Conservation (phyloP, 2,888 invertebrate genomes). For the Lithophane semibrunnea region DNA sequence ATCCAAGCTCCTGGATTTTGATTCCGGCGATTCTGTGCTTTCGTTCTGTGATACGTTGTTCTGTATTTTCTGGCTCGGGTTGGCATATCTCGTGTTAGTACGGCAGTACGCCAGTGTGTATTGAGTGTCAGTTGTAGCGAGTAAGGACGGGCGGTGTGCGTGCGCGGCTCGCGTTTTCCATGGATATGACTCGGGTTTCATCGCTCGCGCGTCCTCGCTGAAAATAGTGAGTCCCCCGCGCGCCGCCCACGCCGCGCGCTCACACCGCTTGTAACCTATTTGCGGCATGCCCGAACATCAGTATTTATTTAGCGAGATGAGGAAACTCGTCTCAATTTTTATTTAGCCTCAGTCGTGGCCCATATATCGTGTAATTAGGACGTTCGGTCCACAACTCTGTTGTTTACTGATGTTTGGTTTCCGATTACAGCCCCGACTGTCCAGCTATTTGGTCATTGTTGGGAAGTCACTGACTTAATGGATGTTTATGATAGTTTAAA, state of each 20-base stretch:
- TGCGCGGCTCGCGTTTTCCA: slow-evolving; percentile 70
- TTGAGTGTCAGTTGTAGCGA: slow-evolving; percentile 63
- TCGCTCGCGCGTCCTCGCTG: slow-evolving; percentile 87
- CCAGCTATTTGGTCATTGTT: slow-evolving; percentile 33
- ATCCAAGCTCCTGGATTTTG: slow-evolving; percentile 80
- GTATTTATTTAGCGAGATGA: slow-evolving; percentile 89
- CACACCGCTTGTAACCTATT: slow-evolving; percentile 84
- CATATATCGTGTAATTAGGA: slow-evolving; percentile 84
- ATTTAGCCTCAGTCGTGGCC: slow-evolving; percentile 85
- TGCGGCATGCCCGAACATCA: slow-evolving; percentile 86
- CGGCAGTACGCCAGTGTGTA: slow-evolving; percentile 57
- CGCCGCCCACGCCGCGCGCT: slow-evolving; percentile 72
- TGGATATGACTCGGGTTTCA: slow-evolving; percentile 88
- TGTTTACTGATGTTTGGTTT: slow-evolving; percentile 69
- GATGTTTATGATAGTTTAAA: slow-evolving; percentile 30
- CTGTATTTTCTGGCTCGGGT: slow-evolving; percentile 62
- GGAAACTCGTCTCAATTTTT: slow-evolving; percentile 87
- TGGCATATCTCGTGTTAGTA: slow-evolving; percentile 59
- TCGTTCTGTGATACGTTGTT: slow-evolving; percentile 71
- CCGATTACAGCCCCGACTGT: slow-evolving; percentile 66
- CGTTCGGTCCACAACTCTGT: slow-evolving; percentile 67
- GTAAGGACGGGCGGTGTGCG: slow-evolving; percentile 62
- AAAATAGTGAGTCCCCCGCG: slow-evolving; percentile 84
- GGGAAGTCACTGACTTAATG: slow-evolving; percentile 16
- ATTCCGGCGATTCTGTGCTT: slow-evolving; percentile 72